Evolutionary conservation across 1,140 invertebrate genomes (phyloP).

Genomic region (Archegozetes longisetosus): DNA sequence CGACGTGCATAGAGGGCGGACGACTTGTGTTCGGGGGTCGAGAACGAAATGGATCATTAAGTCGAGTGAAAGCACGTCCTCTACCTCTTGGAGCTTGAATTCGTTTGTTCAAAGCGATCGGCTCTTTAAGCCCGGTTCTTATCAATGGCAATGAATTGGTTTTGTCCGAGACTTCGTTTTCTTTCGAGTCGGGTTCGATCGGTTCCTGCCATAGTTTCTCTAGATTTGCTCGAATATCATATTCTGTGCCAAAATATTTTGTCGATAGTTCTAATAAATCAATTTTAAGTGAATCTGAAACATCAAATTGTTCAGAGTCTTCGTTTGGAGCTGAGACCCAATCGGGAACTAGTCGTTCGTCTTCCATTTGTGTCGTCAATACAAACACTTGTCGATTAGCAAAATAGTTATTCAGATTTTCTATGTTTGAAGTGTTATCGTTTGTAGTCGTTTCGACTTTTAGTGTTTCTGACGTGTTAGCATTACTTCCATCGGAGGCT

Average conservation of each 20-base stretch:
- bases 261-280: constrained; percentile 48
- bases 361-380: too few relatives aligned
- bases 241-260: constrained; percentile 41
- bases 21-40: constrained; percentile 86
- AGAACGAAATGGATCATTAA: constrained; percentile 63
- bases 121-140: background rate
- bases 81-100: constrained; percentile 43
- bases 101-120: background rate
- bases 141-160: background rate
- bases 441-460: too few relatives aligned
- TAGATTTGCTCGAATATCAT: constrained; percentile 40
- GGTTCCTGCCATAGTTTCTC: constrained; percentile 31
- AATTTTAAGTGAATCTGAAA: constrained; percentile 17
- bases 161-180: constrained; percentile 12
- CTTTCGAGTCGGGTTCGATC: constrained; percentile 19
- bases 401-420: background rate
- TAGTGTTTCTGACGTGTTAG: too few relatives aligned
- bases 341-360: background rate
- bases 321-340: background rate
- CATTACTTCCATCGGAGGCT: background rate
- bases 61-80: constrained; percentile 25
- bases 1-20: constrained; percentile 87
- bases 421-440: background rate
- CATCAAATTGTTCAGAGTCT: background rate
- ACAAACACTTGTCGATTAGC: background rate